A percentile compares a stretch with the other conserved stretches of the same genome.
phyloP scores from a whole-genome alignment of 1,140 invertebrate genomes.

The Danaus melanippus region DNA sequence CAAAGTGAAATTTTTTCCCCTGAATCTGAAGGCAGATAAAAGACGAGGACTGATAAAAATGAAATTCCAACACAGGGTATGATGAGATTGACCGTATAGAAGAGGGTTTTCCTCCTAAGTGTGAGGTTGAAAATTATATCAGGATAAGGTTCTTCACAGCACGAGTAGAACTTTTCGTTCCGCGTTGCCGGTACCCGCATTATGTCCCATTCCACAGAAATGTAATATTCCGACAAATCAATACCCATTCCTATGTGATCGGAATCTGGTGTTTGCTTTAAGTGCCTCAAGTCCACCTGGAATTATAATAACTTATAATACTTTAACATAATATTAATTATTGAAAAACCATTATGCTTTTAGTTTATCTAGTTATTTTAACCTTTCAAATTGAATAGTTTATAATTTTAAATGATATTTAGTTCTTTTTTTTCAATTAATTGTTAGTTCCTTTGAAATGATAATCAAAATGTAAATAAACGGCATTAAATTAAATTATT shows the following conservation, averaged over 20 bases:
- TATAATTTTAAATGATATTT: no score
- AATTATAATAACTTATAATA: constrained; percentile 25
- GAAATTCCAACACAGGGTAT: constrained; percentile 97
- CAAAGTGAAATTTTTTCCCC: constrained; percentile 98
- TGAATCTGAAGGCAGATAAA: constrained; percentile 98
- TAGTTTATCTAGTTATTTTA: no score
- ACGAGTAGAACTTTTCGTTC: constrained; percentile 92
- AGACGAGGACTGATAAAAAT: constrained; percentile 97
- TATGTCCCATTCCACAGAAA: constrained; percentile 98
- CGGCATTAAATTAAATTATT: no score
- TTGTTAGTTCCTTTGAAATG: no score
- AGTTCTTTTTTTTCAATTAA: no score
- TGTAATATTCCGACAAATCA: constrained; percentile 94
- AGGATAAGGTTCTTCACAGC: constrained; percentile 92
- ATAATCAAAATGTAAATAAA: no score
- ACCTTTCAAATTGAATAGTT: no score
- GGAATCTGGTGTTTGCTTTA: constrained; percentile 85
- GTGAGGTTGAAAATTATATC: constrained; percentile 99
- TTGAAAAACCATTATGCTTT: no score
- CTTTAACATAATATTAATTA: no score
- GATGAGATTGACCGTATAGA: constrained; percentile 97
- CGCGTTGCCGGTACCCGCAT: constrained; percentile 89
- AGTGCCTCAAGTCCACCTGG: constrained; percentile 90
- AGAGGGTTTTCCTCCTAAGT: constrained; percentile 94
- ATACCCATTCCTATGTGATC: constrained; percentile 90